Evolutionary conservation across 2,888 invertebrate genomes (phyloP).

Genomic region (Agonopterix heracliana): DNA sequence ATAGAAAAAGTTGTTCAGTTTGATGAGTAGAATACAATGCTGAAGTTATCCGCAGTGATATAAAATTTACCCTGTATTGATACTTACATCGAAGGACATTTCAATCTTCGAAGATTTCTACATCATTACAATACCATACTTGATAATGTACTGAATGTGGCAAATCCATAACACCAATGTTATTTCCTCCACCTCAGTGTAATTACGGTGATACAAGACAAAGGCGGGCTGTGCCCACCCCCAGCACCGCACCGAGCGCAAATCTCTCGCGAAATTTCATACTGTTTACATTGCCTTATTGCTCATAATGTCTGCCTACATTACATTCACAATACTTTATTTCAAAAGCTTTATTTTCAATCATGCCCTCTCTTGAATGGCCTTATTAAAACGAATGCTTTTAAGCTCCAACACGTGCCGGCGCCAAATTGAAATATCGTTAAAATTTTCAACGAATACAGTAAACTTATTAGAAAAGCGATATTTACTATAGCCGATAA

Average conservation of each 20-base stretch:
- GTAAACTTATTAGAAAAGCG: conserved; percentile 20
- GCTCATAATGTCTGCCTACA: not conserved
- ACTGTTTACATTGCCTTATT: not conserved
- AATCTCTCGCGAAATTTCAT: not conserved
- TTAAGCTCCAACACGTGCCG: not conserved
- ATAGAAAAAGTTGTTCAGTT: too few relatives aligned
- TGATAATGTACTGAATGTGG: too few relatives aligned
- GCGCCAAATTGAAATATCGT: not conserved
- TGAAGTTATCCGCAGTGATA: too few relatives aligned
- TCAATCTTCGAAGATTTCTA: too few relatives aligned
- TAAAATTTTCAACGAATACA: not conserved
- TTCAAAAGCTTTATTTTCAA: not conserved
- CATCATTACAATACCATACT: too few relatives aligned
- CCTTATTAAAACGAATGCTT: not conserved
- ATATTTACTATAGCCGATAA: conserved; percentile 26
- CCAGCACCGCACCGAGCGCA: not conserved
- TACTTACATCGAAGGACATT: too few relatives aligned
- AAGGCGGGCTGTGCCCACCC: conserved; percentile 9
- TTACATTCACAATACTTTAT: not conserved
- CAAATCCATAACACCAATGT: not conserved
- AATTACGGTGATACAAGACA: conserved; percentile 13
- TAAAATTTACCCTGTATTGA: too few relatives aligned
- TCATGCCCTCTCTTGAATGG: not conserved
- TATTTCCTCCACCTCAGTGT: conserved; percentile 1
- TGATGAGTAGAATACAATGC: too few relatives aligned